Base-by-base conservation (phyloP, 2,888 invertebrate genomes). In the Disparrhopalites patrizii region DNA sequence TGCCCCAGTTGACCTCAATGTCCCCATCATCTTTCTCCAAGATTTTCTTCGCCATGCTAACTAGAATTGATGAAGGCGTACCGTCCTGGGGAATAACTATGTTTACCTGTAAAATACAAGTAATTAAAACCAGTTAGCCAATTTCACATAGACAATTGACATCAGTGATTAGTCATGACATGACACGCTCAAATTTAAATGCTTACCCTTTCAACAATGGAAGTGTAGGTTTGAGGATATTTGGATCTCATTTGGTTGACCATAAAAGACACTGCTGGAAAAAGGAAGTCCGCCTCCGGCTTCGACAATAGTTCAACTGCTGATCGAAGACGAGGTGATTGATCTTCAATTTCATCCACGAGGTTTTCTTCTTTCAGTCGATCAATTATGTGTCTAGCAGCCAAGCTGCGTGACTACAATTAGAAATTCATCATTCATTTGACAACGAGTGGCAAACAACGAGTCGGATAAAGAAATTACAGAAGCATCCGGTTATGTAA, bases 301-400 rank as follows among this genome's bases (percentile, higher is more conserved):
- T 74, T 74, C 3, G 73, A 72, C 1, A 74, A 52, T 4, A 74
- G 62, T 27, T 74, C 74, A 10, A 74, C 74, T n/a, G 74, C 74
- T 15, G 73, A 74, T 13, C 74, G 50, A 13, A 73, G 67, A 30
- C 74, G 54, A 3, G 74, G 74, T 10, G 73, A 72, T n/a, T 73
- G 72, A n/a, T 65, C 70, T n/a, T 72, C 68, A 52, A 74, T 73
- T 68, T 68, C 68, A 13, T 63, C 68, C 30, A 74, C 43, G 40
- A 73, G 61, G 25, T 72, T 65, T 18, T 64, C 68, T 54, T 74
- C 73, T 30, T 70, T 67, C 1, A 73, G 63, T 4, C 74, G 67
- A 28, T 73, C 74, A 57, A 74, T 73, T 3, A 74, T 71, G 40
- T 74, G 73, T 25, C 74, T 43, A 10, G 73, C 72, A 27, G 70